Evolutionary conservation across 2,888 invertebrate species (phyloP).

Genomic region (Adelphocoris suturalis): DNA sequence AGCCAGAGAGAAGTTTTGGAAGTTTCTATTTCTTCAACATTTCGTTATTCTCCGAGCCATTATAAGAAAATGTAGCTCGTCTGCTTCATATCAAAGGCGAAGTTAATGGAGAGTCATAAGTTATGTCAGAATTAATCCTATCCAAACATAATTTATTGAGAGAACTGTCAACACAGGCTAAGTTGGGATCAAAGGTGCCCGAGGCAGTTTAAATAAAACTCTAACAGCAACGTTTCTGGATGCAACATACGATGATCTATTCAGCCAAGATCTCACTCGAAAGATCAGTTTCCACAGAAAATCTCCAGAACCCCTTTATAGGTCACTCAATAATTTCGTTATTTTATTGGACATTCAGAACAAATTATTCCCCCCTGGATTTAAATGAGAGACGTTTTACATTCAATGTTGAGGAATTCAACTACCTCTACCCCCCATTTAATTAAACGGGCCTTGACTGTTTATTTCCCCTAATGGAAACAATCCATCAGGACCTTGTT

Average conservation of each 20-base stretch:
- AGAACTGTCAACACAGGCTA: neutral
- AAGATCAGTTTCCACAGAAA: too few relatives aligned
- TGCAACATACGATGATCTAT: neutral
- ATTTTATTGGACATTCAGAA: neutral
- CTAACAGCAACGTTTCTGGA: neutral
- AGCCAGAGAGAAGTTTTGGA: too few relatives aligned
- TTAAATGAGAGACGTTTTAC: neutral
- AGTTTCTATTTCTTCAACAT: neutral
- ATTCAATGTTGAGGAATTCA: neutral
- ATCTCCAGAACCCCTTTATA: too few relatives aligned
- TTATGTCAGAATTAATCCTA: neutral
- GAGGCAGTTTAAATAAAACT: neutral
- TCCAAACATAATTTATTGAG: neutral
- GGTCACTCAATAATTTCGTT: too few relatives aligned
- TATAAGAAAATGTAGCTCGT: neutral
- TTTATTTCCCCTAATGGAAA: conserved; percentile 56
- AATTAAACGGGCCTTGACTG: conserved; percentile 56
- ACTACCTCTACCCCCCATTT: conserved; percentile 16
- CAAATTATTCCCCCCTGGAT: neutral
- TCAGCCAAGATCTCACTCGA: neutral
- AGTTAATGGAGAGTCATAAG: neutral
- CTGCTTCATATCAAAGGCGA: neutral
- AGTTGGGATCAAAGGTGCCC: neutral
- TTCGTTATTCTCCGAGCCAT: neutral
- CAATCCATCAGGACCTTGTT: conserved; percentile 39